Evolutionary conservation across 2,113 vertebrate species (phyloP).

Genomic region (Talpa occidentalis): DNA sequence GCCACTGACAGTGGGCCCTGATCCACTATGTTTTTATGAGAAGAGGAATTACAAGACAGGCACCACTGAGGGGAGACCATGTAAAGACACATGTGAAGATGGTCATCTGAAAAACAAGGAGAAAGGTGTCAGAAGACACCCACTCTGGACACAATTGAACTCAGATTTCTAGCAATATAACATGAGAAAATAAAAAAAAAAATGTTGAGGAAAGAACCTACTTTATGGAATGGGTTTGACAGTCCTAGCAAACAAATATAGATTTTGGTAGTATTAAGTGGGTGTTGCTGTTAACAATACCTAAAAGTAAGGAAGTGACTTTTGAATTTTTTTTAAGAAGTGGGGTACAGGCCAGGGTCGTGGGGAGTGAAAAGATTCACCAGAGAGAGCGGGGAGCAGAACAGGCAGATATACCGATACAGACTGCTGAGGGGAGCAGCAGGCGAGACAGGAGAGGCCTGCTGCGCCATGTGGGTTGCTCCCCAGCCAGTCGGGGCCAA

Average conservation of each 20-base stretch:
- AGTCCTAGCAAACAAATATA: neutral
- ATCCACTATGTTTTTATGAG: neutral
- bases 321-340: no score
- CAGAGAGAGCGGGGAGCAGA: no score
- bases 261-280: neutral
- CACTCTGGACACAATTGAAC: no score
- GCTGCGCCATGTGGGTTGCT: no score
- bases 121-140: neutral
- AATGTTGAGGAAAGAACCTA: neutral
- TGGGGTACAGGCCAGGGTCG: no score
- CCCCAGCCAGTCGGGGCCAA: no score
- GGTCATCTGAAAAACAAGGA: neutral
- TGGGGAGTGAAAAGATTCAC: no score
- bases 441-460: no score
- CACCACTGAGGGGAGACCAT: neutral
- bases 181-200: no score
- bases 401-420: no score
- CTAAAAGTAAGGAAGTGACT: neutral
- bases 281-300: neutral
- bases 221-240: neutral
- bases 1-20: no score
- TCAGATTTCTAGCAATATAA: neutral
- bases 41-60: neutral
- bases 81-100: neutral
- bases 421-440: no score